Evolutionary conservation across 1,140 invertebrate species (phyloP), one percentile per base, ranked within the genome.

Genomic region (Drosophila mayri): DNA sequence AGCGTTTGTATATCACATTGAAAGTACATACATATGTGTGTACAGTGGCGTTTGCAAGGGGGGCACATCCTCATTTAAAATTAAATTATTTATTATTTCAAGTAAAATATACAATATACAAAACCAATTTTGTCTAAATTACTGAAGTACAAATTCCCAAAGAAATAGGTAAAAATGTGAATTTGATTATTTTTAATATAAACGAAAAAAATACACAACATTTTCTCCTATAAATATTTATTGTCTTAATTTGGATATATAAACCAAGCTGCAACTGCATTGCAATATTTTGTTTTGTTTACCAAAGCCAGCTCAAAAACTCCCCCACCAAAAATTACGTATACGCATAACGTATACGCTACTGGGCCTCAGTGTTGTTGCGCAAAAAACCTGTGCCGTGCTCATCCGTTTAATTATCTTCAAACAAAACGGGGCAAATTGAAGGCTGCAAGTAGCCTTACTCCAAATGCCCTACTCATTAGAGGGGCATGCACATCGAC

Each of bases 381-480:
- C 20, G 28, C 32, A 49, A n/a, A 41, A 41, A 30, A 59, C 35
- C 35, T 55, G 52, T 55, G 52, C 37, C 35, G 37, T 55, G 52
- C 35, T 55, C 35, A 55, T 43, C 58, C 49, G 46, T 65, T 68
- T 70, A 83, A 85, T 86, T 85, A 81, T 86, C 77, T 80, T 71
- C 77, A 77, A 73, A 73, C 77, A 86, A 74, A 35, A 41, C 32
- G 40, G 30, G 59, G 50, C 55, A 38, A 70, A 70, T 78, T 52
- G 64, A 74, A 60, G 58, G 66, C 72, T 65, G 62, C 44, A 43
- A 28, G 11, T 49, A 50, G 54, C 61, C 81, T 47, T 68, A 65
- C 81, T 54, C 49, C 49, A 47, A 64, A 70, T 80, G 72, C 65
- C 57, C 81, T 80, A 44, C 58, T 49, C 38, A 73, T 82, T 82